A percentile compares a stretch with the other conserved stretches of the same genome.
These are phyloP conservation scores for Florisuga fusca DNA, from an alignment of 2,797 vertebrate genomes.

Conservation along the genomic window DNA sequence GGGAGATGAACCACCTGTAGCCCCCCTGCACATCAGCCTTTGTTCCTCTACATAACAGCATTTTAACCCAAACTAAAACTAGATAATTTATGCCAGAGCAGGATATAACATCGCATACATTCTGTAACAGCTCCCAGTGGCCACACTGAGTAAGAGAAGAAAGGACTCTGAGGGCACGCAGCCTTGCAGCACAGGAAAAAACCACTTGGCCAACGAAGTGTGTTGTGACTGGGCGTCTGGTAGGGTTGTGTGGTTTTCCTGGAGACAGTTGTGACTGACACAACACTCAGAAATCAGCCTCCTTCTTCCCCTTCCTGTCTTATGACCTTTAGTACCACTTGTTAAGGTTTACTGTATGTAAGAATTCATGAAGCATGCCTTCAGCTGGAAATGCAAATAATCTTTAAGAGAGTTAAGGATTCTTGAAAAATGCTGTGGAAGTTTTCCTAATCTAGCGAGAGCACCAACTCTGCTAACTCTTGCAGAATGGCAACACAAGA, in stretches of 20 bases:
- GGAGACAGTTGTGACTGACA: slow-evolving; percentile 73
- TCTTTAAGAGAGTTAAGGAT: background rate
- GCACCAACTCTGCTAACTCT: background rate
- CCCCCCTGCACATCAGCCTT: background rate
- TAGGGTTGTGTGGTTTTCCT: slow-evolving; percentile 71
- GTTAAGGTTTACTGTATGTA: background rate
- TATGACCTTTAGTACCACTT: slow-evolving; percentile 33
- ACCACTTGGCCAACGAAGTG: background rate
- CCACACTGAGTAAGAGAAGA: background rate
- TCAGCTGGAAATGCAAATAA: background rate
- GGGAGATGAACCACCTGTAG: background rate
- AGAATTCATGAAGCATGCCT: background rate
- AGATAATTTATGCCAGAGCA: background rate
- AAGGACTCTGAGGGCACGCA: background rate
- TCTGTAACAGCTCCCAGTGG: background rate
- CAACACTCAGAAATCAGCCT: slow-evolving; percentile 14
- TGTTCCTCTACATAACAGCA: background rate
- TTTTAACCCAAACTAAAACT: background rate
- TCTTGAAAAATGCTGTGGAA: background rate
- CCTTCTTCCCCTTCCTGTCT: slow-evolving; percentile 69
- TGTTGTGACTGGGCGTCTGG: slow-evolving; percentile 64
- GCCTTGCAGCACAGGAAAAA: slow-evolving; percentile 21
- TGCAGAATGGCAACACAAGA: background rate
- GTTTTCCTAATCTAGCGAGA: background rate
- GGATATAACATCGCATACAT: background rate